Conservation (phyloP, 2,113 vertebrate genomes). For the Cynoglossus semilaevis region DNA sequence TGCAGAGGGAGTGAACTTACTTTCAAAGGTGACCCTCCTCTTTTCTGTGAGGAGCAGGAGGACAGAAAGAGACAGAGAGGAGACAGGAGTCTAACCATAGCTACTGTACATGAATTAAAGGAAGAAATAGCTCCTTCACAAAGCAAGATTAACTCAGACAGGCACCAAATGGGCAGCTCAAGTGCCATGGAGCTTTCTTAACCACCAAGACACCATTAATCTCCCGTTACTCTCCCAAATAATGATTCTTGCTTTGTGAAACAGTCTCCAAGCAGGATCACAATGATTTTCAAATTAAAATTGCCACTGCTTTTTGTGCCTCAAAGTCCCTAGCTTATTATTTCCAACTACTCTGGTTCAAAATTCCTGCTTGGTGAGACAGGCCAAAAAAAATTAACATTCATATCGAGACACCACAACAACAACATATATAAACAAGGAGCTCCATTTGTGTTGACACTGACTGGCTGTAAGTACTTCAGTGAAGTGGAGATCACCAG, state of each 20-base stretch:
- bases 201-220: too few relatives aligned
- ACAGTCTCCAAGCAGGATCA: too few relatives aligned
- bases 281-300: too few relatives aligned
- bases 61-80: slow-evolving; percentile 61
- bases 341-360: slow-evolving; percentile 15
- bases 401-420: slow-evolving; percentile 38
- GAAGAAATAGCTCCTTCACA: slow-evolving; percentile 48
- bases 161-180: neutral
- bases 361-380: slow-evolving; percentile 47
- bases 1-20: slow-evolving; percentile 73
- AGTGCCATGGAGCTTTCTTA: too few relatives aligned
- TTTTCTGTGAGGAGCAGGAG: slow-evolving; percentile 79
- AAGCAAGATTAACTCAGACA: slow-evolving; percentile 26
- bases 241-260: too few relatives aligned
- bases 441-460: slow-evolving; percentile 20
- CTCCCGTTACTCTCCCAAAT: too few relatives aligned
- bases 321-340: neutral
- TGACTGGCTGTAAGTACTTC: slow-evolving; percentile 15
- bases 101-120: slow-evolving; percentile 51
- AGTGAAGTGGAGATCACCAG: neutral
- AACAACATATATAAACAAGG: slow-evolving; percentile 40
- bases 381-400: slow-evolving; percentile 26
- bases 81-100: slow-evolving; percentile 63
- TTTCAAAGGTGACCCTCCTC: slow-evolving; percentile 84
- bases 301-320: too few relatives aligned